These are phyloP conservation scores for Phymastichus coffea DNA, from an alignment of 1,140 invertebrate genomes.

Conservation along the genomic window DNA sequence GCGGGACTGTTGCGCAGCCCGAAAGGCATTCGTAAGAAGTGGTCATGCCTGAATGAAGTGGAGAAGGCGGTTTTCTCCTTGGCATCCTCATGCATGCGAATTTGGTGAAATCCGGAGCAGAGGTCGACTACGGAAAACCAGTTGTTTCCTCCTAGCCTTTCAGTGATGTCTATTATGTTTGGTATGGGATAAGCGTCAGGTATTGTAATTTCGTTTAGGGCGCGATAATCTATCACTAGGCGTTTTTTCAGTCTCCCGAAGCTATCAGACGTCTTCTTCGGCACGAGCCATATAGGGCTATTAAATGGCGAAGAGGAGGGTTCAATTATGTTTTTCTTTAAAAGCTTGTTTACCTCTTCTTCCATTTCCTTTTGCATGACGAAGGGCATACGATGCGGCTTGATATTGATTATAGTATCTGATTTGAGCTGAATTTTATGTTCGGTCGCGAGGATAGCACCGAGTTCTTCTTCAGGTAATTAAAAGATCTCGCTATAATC, in stretches of 20 bases:
- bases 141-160: not conserved
- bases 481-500: too few relatives aligned
- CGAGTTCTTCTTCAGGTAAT: too few relatives aligned
- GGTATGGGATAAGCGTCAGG: not conserved
- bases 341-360: not conserved
- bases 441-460: too few relatives aligned
- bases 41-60: not conserved
- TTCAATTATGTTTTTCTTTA: not conserved
- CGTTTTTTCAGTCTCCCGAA: not conserved
- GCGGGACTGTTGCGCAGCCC: not conserved
- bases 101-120: not conserved
- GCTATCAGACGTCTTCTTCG: constrained; percentile 1
- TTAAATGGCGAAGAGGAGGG: not conserved
- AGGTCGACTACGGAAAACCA: not conserved
- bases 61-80: not conserved
- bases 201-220: not conserved
- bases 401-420: too few relatives aligned
- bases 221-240: not conserved
- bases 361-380: constrained; percentile 4
- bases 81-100: not conserved
- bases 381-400: too few relatives aligned
- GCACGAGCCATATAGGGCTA: constrained; percentile 8
- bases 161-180: not conserved
- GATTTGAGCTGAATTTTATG: too few relatives aligned
- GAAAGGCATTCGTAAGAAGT: not conserved